Evolutionary conservation across 2,113 vertebrate species (phyloP).

Genomic region (Emydocephalus ijimae): DNA sequence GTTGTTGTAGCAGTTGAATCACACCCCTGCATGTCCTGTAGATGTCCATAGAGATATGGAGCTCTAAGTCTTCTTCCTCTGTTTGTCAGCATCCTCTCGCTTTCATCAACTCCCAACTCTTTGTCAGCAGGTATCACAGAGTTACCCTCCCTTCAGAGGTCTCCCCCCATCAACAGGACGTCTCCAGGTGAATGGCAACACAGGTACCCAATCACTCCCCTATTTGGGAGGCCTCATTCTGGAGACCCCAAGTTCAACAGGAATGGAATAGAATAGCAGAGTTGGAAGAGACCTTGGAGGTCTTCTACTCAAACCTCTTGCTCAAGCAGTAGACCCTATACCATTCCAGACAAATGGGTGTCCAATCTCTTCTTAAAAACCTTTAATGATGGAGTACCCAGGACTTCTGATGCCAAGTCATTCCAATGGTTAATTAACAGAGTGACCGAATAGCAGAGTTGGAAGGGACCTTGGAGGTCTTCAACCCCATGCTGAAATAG

Average conservation of each 20-base stretch:
- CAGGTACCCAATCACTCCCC: not conserved
- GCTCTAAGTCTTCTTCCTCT: not conserved
- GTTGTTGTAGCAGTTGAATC: no score
- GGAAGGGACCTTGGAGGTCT: no score
- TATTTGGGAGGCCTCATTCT: no score
- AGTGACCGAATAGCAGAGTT: no score
- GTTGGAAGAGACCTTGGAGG: not conserved
- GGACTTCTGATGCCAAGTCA: no score
- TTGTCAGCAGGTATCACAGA: not conserved
- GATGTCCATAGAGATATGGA: not conserved
- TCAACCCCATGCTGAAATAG: no score
- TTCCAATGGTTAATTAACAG: no score
- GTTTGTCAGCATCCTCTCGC: not conserved
- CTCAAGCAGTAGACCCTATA: rapidly evolving
- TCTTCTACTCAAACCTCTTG: not conserved
- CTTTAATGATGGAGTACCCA: no score
- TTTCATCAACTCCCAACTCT: not conserved
- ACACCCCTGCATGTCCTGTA: no score
- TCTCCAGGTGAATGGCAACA: conserved; percentile 42
- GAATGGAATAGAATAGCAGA: not conserved
- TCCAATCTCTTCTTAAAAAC: no score
- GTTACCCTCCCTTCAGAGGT: not conserved
- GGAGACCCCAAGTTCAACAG: no score
- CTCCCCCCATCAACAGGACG: not conserved
- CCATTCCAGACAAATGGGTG: not conserved